These are phyloP conservation scores for Hypomecis atomaria DNA, from an alignment of 2,888 invertebrate species.

Conservation along the genomic window DNA sequence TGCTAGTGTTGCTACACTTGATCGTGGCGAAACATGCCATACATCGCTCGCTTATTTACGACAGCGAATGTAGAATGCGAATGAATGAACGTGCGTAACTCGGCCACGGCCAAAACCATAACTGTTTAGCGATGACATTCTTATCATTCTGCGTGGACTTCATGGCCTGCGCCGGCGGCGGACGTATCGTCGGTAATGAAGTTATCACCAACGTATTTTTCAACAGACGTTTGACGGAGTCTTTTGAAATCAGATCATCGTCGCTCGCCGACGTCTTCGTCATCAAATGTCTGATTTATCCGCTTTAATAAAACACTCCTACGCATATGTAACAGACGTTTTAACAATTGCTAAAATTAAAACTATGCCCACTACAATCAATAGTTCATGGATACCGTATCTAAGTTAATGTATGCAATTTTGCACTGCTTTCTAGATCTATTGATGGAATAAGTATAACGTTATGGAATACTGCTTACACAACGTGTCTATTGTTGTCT, in stretches of 20 bases:
- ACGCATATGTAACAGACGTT: slow-evolving; percentile 29
- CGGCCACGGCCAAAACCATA: slow-evolving; percentile 52
- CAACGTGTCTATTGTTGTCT: too few species aligned
- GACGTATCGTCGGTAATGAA: slow-evolving; percentile 7
- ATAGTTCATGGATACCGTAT: slow-evolving; percentile 42
- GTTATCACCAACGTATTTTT: slow-evolving; percentile 7
- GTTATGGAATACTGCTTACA: too few species aligned
- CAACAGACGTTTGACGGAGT: not conserved
- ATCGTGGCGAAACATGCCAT: slow-evolving; percentile 31
- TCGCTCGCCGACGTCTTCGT: slow-evolving; percentile 7
- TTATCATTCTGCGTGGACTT: slow-evolving; percentile 24
- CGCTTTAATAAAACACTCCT: slow-evolving; percentile 20
- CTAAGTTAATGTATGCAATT: slow-evolving; percentile 48
- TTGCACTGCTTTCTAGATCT: not conserved
- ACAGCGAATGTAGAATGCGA: slow-evolving; percentile 43
- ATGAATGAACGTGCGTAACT: slow-evolving; percentile 51
- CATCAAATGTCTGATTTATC: slow-evolving; percentile 25
- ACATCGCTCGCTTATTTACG: slow-evolving; percentile 41
- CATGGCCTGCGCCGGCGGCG: slow-evolving; percentile 1
- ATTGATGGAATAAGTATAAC: too few species aligned
- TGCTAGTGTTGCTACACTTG: slow-evolving; percentile 23
- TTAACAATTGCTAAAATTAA: slow-evolving; percentile 39
- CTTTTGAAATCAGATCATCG: slow-evolving; percentile 31
- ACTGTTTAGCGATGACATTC: slow-evolving; percentile 39
- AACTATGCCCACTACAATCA: slow-evolving; percentile 35